phyloP scores from a whole-genome alignment of 2,113 vertebrate species.

The Cyanistes caeruleus region DNA sequence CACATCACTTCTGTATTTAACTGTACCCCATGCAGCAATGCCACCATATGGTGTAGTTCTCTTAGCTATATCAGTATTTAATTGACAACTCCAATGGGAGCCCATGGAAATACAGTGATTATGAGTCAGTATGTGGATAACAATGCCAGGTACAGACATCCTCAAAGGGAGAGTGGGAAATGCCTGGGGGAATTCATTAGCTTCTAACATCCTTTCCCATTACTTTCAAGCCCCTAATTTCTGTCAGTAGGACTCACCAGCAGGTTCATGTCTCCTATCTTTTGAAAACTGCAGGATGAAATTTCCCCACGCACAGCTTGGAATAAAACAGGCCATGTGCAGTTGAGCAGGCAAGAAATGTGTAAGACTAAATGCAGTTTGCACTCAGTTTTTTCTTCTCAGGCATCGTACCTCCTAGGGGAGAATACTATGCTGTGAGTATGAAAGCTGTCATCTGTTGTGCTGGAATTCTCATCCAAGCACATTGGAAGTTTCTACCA shows the following conservation, averaged over 20 bases:
- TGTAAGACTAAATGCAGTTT: background rate
- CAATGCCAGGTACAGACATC: background rate
- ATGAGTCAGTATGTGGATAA: constrained; percentile 22
- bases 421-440: background rate
- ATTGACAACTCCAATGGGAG: constrained; percentile 14
- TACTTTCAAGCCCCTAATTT: background rate
- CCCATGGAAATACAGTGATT: background rate
- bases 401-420: background rate
- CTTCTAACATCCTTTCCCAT: background rate
- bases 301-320: background rate
- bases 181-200: background rate
- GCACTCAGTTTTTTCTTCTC: background rate
- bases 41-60: constrained; percentile 58
- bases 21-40: constrained; percentile 43
- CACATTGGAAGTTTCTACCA: background rate
- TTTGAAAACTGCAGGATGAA: background rate
- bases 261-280: background rate
- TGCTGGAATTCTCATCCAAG: background rate
- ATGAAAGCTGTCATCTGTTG: background rate
- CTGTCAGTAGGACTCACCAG: background rate
- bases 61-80: constrained; percentile 11
- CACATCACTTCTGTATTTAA: constrained; percentile 49
- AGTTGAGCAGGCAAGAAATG: background rate
- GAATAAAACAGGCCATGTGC: background rate
- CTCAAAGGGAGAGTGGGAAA: background rate